Evolutionary conservation across 2,888 invertebrate genomes (phyloP), one percentile per base, ranked within the genome.

Genomic region (Erannis defoliaria): DNA sequence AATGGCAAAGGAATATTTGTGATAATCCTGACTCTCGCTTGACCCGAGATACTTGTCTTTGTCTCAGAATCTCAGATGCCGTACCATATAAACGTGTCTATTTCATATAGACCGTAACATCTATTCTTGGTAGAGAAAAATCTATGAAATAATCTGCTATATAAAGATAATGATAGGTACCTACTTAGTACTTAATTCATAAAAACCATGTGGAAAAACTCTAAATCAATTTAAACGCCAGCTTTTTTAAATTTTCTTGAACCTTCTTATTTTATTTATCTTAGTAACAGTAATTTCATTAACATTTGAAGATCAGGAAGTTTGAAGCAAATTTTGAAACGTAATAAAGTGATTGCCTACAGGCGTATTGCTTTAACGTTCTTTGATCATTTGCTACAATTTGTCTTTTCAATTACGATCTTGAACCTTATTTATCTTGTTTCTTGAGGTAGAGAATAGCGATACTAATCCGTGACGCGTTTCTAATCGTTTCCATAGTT

Each of bases 1-100:
- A 71, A 75, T 69, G 64, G 62, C 54, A 54, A 66, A 73, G 68
- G 68, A 67, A 71, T 73, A 71, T 74, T 61, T 71, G 71, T 68
- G 64, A 76, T 74, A 74, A 71, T 73, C 62, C 62, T 51, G 48
- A 54, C 55, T 35, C 60, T 67, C 48, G 48, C 61, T 60, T 63
- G 66, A 68, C 68, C 62, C 26, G 45, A 33, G 9, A 21, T 55
- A 35, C 26, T 26, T 48, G 16, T 45, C 35, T 49, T 54, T 49
- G 35, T 43, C 38, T 31, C 33, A 2, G 21, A 5, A 55, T n/a
- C n/a, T n/a, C 35, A 18, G 14, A 8, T 26, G n/a, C n/a, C n/a
- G n/a, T 3, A 14, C 29, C 26, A 2, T 45, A 8, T 45, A 9
- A 14, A 26, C 9, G 14, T 18, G 46, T 10, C 16, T 46, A 2